A percentile compares a stretch with the other conserved stretches of the same genome.
Evolutionary conservation across 2,888 invertebrate species (phyloP).

Genomic region (Chrysolina haemoptera): DNA sequence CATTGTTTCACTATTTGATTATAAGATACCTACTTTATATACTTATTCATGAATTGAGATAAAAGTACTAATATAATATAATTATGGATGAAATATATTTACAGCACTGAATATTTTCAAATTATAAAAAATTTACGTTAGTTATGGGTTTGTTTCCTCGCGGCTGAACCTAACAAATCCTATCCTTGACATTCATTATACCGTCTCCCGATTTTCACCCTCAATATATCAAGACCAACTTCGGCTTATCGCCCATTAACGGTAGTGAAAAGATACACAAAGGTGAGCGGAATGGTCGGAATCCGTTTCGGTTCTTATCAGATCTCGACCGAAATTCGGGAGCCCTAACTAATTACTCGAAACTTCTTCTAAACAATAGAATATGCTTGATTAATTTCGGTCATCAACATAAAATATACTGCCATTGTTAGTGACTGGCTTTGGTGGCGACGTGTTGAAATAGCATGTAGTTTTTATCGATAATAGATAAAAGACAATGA

Average conservation of each 20-base stretch:
- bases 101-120: too few relatives aligned
- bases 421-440: slow-evolving; percentile 57
- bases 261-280: slow-evolving; percentile 28
- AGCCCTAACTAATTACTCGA: slow-evolving; percentile 60
- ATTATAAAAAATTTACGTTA: not conserved
- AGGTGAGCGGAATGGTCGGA: slow-evolving; percentile 27
- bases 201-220: slow-evolving; percentile 25
- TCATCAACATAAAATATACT: slow-evolving; percentile 64
- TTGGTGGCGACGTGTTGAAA: slow-evolving; percentile 60
- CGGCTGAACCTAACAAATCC: not conserved
- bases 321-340: slow-evolving; percentile 59
- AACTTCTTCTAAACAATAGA: slow-evolving; percentile 51
- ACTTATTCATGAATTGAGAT: too few relatives aligned
- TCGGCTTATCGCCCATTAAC: slow-evolving; percentile 24
- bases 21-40: too few relatives aligned
- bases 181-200: slow-evolving; percentile 13
- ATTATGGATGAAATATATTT: too few relatives aligned
- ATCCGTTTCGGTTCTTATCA: slow-evolving; percentile 51
- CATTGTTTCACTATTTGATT: too few relatives aligned
- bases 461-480: slow-evolving; percentile 48
- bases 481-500: slow-evolving; percentile 44
- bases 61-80: too few relatives aligned
- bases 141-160: not conserved
- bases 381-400: slow-evolving; percentile 57
- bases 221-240: slow-evolving; percentile 26